These are phyloP conservation scores for Thera britannica DNA, from an alignment of 2,888 invertebrate genomes.

Conservation along the genomic window DNA sequence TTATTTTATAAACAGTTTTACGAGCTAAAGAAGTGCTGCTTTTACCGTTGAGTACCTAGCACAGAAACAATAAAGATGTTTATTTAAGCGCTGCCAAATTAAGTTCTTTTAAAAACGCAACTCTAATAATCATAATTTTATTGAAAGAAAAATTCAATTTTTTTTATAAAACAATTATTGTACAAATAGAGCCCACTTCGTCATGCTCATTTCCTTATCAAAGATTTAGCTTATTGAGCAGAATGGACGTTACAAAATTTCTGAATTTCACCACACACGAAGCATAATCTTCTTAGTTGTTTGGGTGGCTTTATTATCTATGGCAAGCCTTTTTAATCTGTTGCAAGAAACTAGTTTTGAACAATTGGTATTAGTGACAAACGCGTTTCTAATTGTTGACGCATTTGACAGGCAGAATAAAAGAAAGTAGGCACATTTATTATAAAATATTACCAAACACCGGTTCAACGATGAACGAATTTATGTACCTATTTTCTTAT, in stretches of 20 bases:
- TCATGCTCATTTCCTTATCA: slow-evolving; percentile 20
- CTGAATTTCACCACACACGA: slow-evolving; percentile 49
- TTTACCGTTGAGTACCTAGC: no score
- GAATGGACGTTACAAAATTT: slow-evolving; percentile 31
- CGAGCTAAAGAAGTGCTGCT: no score
- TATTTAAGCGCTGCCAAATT: no score
- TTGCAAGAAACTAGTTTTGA: slow-evolving; percentile 37
- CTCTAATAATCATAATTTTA: no score
- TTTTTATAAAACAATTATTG: no score
- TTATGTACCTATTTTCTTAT: slow-evolving; percentile 1
- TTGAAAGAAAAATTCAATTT: no score
- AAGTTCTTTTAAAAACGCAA: no score
- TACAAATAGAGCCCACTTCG: not conserved
- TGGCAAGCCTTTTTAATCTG: slow-evolving; percentile 30
- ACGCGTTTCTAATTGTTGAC: slow-evolving; percentile 43
- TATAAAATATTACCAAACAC: slow-evolving; percentile 2
- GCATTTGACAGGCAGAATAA: slow-evolving; percentile 41
- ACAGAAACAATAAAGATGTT: no score
- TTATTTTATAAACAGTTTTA: no score
- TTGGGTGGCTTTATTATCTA: slow-evolving; percentile 23
- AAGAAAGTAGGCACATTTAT: slow-evolving; percentile 30
- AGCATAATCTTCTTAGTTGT: slow-evolving; percentile 44
- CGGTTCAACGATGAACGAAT: slow-evolving; percentile 1
- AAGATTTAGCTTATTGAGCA: slow-evolving; percentile 39
- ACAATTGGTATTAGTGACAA: slow-evolving; percentile 44